Evolutionary conservation across 2,113 vertebrate genomes (phyloP), one percentile per base, ranked within the genome.

Genomic region (Fregetta grallaria): DNA sequence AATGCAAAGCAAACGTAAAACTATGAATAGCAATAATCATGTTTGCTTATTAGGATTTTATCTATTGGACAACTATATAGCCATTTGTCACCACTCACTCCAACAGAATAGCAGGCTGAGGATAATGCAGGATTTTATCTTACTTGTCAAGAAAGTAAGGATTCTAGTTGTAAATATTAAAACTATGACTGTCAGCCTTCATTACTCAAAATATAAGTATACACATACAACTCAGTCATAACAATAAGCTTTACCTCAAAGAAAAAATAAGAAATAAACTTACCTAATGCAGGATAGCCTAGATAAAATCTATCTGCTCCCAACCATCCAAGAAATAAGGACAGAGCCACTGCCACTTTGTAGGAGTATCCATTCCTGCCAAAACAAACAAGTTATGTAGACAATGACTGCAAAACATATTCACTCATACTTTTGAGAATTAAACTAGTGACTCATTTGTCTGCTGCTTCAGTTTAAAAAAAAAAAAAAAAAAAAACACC

Each of bases 231-330:
- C 32, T 85, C 44, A 45, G 53, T 30, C 53, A 47, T 47, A 89
- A 90, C 23, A 70, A 32, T 42, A 84, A 66, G 49, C 55, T 72
- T 65, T 50, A 50, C 23, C 42, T 72, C 68, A 78, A 91, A 90
- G 7, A 4, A 58, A 95, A 88, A 79, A 45, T 2, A 61, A 93
- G 58, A 94, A 80, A 94, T 29, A 70, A 88, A 97, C 98, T 98
- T 97, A 99, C 99, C 99, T 81, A 99, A 97, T 68, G 99, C 99
- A 86, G 99, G 99, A 78, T 99, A 99, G 55, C 99, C 99, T 84
- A 99, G 97, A 97, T 99, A 99, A 98, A 99, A 99, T 92, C 99
- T 98, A 96, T 99, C 99, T 34, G 99, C 99, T 95, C 99, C 99
- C 82, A 99, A 65, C 99, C 99, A 99, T 93, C 99, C 99, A 94